Evolutionary conservation across 2,797 vertebrate species (phyloP).

Genomic region (Zalophus californianus): DNA sequence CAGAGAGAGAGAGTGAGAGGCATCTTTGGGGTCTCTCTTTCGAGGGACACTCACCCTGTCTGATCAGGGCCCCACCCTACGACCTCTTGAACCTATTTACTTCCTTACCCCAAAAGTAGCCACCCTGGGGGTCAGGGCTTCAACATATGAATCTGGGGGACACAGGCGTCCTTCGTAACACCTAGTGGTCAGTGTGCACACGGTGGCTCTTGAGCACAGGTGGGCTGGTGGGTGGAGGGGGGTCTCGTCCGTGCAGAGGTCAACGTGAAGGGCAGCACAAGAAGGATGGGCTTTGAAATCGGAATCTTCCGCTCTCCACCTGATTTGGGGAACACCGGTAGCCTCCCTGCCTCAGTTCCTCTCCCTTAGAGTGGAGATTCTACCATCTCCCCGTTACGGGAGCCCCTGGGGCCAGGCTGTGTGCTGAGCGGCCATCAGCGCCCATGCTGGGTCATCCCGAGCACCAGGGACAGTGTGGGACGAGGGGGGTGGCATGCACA

Average conservation of each 20-base stretch:
- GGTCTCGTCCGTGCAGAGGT: no score
- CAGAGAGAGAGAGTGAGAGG: background rate
- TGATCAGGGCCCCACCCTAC: background rate
- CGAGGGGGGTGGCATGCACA: rapidly evolving
- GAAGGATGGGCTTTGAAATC: background rate
- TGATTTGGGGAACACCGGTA: background rate
- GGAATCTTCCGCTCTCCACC: background rate
- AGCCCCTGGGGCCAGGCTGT: background rate
- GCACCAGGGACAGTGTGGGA: background rate
- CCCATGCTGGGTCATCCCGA: background rate
- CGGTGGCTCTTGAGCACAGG: rapidly evolving
- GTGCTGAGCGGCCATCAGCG: rapidly evolving
- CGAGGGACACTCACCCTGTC: rapidly evolving
- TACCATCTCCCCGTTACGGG: background rate
- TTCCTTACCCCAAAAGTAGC: background rate
- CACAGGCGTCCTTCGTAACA: background rate
- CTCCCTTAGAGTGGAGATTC: background rate
- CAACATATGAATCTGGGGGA: background rate
- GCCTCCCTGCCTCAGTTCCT: background rate
- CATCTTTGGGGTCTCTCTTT: background rate
- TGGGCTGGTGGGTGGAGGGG: no score
- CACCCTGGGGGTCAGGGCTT: background rate
- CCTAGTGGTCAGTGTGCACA: background rate
- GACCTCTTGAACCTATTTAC: background rate
- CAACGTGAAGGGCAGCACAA: background rate